A percentile compares a stretch with the other conserved stretches of the same genome.
phyloP scores from a whole-genome alignment of 2,113 vertebrate species.

The Perccottus glenii region DNA sequence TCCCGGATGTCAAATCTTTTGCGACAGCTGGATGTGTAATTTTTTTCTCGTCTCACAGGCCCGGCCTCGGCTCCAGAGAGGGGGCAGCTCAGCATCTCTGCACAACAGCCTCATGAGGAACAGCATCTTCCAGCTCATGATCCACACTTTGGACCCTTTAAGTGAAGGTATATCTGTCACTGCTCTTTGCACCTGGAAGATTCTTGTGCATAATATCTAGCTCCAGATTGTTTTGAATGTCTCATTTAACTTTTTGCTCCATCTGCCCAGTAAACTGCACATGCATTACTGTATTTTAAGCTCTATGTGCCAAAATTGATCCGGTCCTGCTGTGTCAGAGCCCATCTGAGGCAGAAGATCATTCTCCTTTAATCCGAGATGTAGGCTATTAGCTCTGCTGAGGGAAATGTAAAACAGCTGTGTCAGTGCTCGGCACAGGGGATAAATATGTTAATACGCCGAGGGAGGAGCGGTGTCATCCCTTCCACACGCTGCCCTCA shows the following conservation, averaged over 20 bases:
- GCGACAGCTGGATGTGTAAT: constrained; percentile 28
- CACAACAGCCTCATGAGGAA: constrained; percentile 99
- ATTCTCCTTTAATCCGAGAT: constrained; percentile 60
- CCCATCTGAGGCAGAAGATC: constrained; percentile 29
- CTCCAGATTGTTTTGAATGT: not conserved
- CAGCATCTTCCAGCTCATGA: constrained; percentile 99
- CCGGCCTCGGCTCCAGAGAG: constrained; percentile 92
- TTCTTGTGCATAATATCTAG: too few species aligned
- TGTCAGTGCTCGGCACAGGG: constrained; percentile 40
- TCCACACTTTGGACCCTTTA: constrained; percentile 94
- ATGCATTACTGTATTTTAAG: not conserved
- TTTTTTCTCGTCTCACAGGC: constrained; percentile 73
- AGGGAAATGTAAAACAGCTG: constrained; percentile 52
- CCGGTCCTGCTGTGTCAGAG: constrained; percentile 26
- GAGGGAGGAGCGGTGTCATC: constrained; percentile 34
- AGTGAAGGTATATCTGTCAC: constrained; percentile 74
- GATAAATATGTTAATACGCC: constrained; percentile 51
- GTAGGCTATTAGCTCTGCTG: constrained; percentile 54
- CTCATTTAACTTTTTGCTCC: not conserved
- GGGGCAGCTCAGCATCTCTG: constrained; percentile 94
- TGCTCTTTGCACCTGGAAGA: not conserved
- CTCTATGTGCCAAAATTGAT: not conserved
- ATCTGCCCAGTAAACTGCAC: not conserved
- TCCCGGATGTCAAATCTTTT: not conserved
- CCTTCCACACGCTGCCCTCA: constrained; percentile 9